Percentiles rank a stretch among this genome's conserved stretches.
Evolutionary conservation across 2,797 vertebrate genomes (phyloP).

Genomic region (Gila robusta): DNA sequence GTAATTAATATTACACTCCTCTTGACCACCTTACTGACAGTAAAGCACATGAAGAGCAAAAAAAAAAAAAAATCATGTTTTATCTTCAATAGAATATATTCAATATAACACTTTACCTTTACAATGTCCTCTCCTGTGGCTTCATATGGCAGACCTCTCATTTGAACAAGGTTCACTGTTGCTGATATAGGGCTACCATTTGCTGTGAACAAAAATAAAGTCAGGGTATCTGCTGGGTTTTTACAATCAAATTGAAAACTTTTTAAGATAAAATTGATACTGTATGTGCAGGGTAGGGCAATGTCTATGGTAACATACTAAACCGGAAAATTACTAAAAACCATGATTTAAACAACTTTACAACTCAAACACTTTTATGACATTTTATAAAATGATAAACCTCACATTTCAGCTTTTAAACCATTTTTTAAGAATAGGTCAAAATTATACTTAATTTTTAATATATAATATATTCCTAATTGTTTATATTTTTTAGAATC

Average conservation of each 20-base stretch:
- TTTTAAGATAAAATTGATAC: background rate
- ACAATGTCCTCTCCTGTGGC: conserved; percentile 84
- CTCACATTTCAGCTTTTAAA: background rate
- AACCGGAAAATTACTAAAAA: background rate
- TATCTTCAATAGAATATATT: background rate
- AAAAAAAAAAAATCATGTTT: background rate
- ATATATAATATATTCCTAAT: background rate
- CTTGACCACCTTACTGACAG: background rate
- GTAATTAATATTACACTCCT: background rate
- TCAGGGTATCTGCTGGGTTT: background rate
- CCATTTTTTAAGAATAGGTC: background rate
- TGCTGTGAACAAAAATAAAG: conserved; percentile 42
- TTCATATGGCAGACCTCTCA: conserved; percentile 88
- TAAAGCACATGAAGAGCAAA: background rate
- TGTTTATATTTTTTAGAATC: background rate
- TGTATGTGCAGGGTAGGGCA: background rate
- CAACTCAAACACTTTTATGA: background rate
- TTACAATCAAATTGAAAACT: background rate
- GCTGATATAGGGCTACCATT: background rate
- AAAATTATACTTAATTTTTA: background rate
- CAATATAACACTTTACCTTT: conserved; percentile 73
- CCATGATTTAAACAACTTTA: background rate
- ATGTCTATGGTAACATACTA: background rate
- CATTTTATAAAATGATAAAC: background rate
- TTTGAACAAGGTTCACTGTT: conserved; percentile 77